Conservation (phyloP, 2,888 invertebrate genomes). For the Ochropleura plecta region DNA sequence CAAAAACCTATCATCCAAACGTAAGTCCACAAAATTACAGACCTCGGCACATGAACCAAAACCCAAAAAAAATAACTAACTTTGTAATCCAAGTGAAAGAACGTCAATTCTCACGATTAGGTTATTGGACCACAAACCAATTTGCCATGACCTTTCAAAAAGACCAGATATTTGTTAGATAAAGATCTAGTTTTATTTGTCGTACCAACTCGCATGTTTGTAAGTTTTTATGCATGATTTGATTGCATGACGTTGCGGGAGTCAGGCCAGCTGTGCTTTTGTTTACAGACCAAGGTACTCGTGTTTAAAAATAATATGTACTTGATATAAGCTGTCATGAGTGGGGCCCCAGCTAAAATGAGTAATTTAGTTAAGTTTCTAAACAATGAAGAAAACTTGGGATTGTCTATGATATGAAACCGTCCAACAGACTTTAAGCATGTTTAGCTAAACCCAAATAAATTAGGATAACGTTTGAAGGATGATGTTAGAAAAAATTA, state of each 20-base stretch:
- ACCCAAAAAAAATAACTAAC: constrained; percentile 19
- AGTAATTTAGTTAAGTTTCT: constrained; percentile 13
- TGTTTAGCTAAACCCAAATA: background rate
- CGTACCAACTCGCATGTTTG: constrained; percentile 31
- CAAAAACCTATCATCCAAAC: constrained; percentile 12
- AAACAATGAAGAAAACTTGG: constrained; percentile 3
- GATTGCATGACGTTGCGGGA: constrained; percentile 76
- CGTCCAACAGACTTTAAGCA: background rate
- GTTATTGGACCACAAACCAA: constrained; percentile 33
- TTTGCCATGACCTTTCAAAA: constrained; percentile 17
- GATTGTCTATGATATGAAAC: background rate
- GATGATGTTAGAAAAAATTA: background rate
- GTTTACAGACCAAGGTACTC: constrained; percentile 64
- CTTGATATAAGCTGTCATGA: constrained; percentile 40
- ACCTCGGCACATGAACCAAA: background rate
- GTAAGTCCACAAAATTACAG: constrained; percentile 27
- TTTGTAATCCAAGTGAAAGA: constrained; percentile 40
- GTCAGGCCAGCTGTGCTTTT: constrained; percentile 67
- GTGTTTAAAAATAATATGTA: constrained; percentile 63
- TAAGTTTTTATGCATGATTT: constrained; percentile 65
- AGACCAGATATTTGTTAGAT: background rate
- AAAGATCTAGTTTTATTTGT: constrained; percentile 36
- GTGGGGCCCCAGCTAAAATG: constrained; percentile 37
- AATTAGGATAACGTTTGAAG: background rate
- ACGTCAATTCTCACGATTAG: constrained; percentile 38